Base-by-base conservation (phyloP, 1,140 invertebrate genomes). In the Hestina assimilis region DNA sequence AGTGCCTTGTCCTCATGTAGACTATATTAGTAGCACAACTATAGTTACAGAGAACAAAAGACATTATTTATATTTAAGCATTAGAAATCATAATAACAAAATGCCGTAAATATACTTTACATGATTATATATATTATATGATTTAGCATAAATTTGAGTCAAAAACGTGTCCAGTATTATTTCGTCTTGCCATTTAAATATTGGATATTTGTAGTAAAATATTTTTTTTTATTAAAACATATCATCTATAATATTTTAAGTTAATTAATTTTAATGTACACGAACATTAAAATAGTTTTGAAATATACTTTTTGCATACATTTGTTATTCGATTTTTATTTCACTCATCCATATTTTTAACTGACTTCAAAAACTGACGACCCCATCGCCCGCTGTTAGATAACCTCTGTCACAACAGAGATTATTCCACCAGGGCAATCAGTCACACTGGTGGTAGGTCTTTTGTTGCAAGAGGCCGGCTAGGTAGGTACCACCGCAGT, bases 1-100 rank as follows among this genome's bases (percentile, higher is more conserved):
- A 93, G 72, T 87, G 89, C 51, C 77, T 93, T 2, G 89, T 92
- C 14, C 69, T 90, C 4, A 56, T 87, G 66, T 87, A 72, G 62
- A 4, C 45, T 15, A 40, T 7, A 31, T 29, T 26, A 21, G 46
- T 9, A 11, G 11, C 28, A 50, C 23, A 29, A 15, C 20, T 33
- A 21, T 35, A 47, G 45, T 33, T 5, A 21, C 7, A 46, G 26
- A 28, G 31, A 26, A 26, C 26, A 4, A 56, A 19, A 26, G 15
- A 54, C 24, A 45, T 33, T 50, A 38, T 38, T 2, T 15, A 28
- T 56, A 15, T 14, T 35, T 15, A 35, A 35, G 31, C 6, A 40
- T 2, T 7, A 12, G 17, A 47, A 14, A 8, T 23, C 11, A 9
- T 8, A 23, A 23, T 23, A 8, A n/a, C n/a, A n/a, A n/a, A n/a